A percentile compares a stretch with the other conserved stretches of the same genome.
Evolutionary conservation across 2,797 vertebrate species (phyloP).

Genomic region (Syngnathus rostellatus): DNA sequence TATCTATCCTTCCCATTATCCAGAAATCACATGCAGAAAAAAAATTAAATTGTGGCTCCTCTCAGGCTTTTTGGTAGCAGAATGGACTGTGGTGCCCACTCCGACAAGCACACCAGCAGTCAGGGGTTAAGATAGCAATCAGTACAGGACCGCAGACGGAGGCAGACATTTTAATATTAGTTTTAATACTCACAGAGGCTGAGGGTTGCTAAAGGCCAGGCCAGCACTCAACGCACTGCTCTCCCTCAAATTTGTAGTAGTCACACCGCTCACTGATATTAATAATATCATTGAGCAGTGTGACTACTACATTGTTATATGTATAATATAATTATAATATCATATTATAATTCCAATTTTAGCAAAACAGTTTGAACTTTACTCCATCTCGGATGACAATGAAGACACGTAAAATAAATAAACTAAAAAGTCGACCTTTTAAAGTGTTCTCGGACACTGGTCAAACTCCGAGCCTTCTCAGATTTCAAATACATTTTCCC

Average conservation of each 20-base stretch:
- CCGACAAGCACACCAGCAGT: conserved; percentile 84
- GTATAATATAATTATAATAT: too few species aligned
- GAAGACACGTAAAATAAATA: neutral
- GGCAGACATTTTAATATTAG: conserved; percentile 99
- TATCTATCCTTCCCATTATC: conserved; percentile 97
- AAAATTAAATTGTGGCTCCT: conserved; percentile 94
- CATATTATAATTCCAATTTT: neutral
- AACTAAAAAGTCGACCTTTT: neutral
- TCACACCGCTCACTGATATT: conserved; percentile 44
- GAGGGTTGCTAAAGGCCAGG: conserved; percentile 97
- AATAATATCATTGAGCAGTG: too few species aligned
- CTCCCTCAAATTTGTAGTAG: conserved; percentile 41
- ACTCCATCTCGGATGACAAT: neutral
- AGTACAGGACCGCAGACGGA: conserved; percentile 88
- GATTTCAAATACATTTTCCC: too few species aligned
- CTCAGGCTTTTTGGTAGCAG: conserved; percentile 79
- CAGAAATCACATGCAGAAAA: conserved; percentile 82
- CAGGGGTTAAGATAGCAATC: conserved; percentile 99
- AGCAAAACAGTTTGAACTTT: neutral
- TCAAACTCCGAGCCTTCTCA: too few species aligned
- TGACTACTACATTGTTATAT: too few species aligned
- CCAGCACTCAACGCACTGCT: conserved; percentile 42
- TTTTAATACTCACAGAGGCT: conserved; percentile 95
- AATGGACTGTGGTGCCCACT: conserved; percentile 76
- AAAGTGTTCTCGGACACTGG: neutral